These are phyloP conservation scores for Dasyprocta punctata DNA, from an alignment of 2,113 vertebrate genomes.

Conservation along the genomic window DNA sequence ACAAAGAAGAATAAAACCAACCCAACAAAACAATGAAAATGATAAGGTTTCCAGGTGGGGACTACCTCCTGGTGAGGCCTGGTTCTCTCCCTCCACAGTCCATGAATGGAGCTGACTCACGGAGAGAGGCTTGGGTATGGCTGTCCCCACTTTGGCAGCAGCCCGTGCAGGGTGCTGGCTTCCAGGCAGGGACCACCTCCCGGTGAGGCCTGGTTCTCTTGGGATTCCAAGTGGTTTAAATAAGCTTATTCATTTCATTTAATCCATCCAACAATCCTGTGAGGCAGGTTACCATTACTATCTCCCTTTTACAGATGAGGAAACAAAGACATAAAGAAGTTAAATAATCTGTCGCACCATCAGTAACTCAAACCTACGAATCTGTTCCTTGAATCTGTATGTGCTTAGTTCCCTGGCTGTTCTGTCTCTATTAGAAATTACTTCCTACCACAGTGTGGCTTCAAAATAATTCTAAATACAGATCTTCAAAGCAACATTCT, in stretches of 20 bases:
- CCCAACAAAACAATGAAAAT: no score
- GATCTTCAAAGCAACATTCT: slow-evolving; percentile 23
- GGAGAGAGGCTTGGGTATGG: no score
- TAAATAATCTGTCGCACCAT: background rate
- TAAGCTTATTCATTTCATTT: background rate
- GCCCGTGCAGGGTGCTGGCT: no score
- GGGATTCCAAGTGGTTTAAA: slow-evolving; percentile 30
- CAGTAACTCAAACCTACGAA: background rate
- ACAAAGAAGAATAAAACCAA: no score
- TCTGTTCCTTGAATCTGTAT: background rate
- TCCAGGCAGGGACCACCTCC: no score
- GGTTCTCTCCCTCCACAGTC: no score
- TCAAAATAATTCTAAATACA: slow-evolving; percentile 54
- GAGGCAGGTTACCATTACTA: background rate
- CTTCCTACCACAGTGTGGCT: background rate
- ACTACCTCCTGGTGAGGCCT: no score
- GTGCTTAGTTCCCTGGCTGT: background rate
- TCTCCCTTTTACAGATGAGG: background rate
- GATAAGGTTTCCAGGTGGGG: no score
- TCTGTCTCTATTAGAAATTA: background rate
- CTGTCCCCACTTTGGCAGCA: no score
- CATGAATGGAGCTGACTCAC: no score
- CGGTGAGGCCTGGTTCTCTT: no score
- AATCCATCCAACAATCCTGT: background rate
- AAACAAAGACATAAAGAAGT: background rate